phyloP scores from a whole-genome alignment of 1,140 invertebrate species.

The Armadillidium nasatum region DNA sequence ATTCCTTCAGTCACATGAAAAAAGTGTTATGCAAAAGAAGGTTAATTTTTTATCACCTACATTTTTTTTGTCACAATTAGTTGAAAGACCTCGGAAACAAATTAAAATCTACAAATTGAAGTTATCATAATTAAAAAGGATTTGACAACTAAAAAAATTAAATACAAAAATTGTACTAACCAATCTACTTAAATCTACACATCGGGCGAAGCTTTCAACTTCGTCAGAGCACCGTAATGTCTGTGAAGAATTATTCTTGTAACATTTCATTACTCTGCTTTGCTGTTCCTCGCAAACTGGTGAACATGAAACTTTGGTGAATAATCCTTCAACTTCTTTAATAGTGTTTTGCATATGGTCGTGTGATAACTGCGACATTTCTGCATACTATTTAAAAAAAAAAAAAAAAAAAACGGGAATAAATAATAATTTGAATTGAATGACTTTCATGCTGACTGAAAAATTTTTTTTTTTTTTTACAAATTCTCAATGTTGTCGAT shows the following conservation, averaged over 20 bases:
- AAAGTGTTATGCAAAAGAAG: no score
- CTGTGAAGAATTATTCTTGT: slow-evolving; percentile 39
- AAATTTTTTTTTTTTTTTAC: no score
- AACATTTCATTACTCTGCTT: slow-evolving; percentile 39
- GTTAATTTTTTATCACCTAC: no score
- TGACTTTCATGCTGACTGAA: no score
- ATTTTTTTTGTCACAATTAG: no score
- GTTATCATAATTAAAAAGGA: no score
- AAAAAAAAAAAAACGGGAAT: not conserved
- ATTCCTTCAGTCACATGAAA: no score
- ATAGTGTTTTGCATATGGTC: slow-evolving; percentile 33
- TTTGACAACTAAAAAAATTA: no score
- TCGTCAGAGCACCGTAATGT: slow-evolving; percentile 37
- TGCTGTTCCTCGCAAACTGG: slow-evolving; percentile 43
- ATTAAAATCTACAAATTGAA: no score
- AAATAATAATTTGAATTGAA: no score
- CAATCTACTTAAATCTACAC: slow-evolving; percentile 42
- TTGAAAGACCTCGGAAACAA: no score
- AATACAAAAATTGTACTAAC: slow-evolving; percentile 38
- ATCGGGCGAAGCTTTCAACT: slow-evolving; percentile 42
- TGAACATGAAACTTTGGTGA: slow-evolving; percentile 36
- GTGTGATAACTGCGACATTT: slow-evolving; percentile 36
- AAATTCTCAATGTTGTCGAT: no score
- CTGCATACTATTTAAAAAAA: slow-evolving; percentile 27
- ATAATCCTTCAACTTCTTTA: slow-evolving; percentile 41